phyloP scores from a whole-genome alignment of 1,140 invertebrate species.

The Drosophila oshimai region DNA sequence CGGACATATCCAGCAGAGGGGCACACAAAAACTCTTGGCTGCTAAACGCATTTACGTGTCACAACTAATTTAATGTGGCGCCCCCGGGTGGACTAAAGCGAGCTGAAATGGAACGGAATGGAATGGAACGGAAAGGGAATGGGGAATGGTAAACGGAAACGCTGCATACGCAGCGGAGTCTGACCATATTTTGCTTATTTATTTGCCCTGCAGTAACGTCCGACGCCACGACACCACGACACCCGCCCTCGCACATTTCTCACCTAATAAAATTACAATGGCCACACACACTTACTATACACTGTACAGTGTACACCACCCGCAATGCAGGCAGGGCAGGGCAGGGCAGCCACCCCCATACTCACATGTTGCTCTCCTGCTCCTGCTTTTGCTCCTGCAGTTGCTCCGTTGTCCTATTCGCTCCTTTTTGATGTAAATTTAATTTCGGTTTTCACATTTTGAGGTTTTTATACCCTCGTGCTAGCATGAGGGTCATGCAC shows the following conservation, averaged over 20 bases:
- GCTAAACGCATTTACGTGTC: slow-evolving; percentile 78
- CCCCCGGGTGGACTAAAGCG: neutral
- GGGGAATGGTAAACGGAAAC: slow-evolving; percentile 31
- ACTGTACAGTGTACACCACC: neutral
- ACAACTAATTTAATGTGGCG: slow-evolving; percentile 73
- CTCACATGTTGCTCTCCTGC: slow-evolving; percentile 45
- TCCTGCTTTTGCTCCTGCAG: too few species aligned
- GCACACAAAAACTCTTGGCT: slow-evolving; percentile 17
- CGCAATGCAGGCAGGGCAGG: neutral
- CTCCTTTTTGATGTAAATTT: slow-evolving; percentile 75
- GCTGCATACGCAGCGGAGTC: slow-evolving; percentile 41
- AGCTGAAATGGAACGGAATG: slow-evolving; percentile 19
- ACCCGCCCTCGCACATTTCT: slow-evolving; percentile 48
- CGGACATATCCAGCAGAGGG: slow-evolving; percentile 9
- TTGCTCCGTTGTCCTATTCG: slow-evolving; percentile 12
- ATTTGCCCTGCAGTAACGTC: slow-evolving; percentile 21
- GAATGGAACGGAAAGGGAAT: neutral
- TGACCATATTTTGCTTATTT: slow-evolving; percentile 70
- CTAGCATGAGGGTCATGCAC: slow-evolving; percentile 4
- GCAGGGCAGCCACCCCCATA: slow-evolving; percentile 42
- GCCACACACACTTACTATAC: slow-evolving; percentile 13
- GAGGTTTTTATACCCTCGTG: slow-evolving; percentile 58
- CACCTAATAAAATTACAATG: slow-evolving; percentile 80
- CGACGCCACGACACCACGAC: neutral
- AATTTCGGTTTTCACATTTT: slow-evolving; percentile 77